Percentiles rank a stretch among this genome's conserved stretches.
phyloP scores from a whole-genome alignment of 2,113 vertebrate species.

The Alligator sinensis region DNA sequence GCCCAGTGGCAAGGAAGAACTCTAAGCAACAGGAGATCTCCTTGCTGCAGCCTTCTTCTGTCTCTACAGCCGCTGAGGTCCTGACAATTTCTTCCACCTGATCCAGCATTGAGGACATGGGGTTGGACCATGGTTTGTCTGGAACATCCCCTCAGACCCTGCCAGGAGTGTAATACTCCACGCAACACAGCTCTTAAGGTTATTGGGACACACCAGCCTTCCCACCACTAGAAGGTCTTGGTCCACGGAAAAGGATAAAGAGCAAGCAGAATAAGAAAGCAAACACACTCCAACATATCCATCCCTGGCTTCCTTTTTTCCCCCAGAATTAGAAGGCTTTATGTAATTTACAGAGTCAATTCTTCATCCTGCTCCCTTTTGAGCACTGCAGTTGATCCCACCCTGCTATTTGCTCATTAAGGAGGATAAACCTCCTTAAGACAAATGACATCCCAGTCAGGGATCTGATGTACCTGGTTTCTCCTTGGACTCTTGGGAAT shows the following conservation, averaged over 20 bases:
- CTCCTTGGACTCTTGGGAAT: background rate
- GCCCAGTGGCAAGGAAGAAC: too few relatives aligned
- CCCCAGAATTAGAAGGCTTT: background rate
- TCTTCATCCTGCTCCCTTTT: background rate
- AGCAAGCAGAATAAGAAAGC: background rate
- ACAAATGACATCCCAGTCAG: background rate
- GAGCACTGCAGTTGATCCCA: background rate
- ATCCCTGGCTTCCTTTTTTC: background rate
- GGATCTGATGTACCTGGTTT: background rate
- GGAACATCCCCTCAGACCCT: too few relatives aligned
- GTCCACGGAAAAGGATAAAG: background rate
- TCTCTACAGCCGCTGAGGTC: too few relatives aligned
- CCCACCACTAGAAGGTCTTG: background rate
- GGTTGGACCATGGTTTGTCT: too few relatives aligned
- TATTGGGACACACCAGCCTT: too few relatives aligned
- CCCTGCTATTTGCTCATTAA: background rate
- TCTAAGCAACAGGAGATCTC: too few relatives aligned
- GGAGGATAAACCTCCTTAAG: conserved; percentile 32
- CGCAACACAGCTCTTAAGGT: too few relatives aligned
- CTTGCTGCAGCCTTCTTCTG: too few relatives aligned
- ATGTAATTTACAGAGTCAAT: accelerated
- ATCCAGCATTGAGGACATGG: too few relatives aligned
- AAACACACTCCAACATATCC: background rate
- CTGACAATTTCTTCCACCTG: too few relatives aligned
- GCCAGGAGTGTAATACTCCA: too few relatives aligned